Evolutionary conservation across 2,888 invertebrate species (phyloP), one percentile per base, ranked within the genome.

Genomic region (Dynastes grantii): DNA sequence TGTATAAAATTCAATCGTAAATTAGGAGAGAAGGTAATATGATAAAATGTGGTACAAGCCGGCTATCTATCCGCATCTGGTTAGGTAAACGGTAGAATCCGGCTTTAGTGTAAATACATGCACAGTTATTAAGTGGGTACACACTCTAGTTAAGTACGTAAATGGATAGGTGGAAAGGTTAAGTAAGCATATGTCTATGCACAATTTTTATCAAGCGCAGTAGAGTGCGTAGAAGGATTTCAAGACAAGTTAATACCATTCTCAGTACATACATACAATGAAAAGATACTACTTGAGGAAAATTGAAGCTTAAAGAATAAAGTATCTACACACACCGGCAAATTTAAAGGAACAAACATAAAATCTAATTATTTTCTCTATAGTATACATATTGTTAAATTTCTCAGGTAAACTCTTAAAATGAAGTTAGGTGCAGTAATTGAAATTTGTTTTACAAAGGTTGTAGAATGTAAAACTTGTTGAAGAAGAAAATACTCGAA

Each of bases 51-150:
- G 32, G 63, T 37, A 63, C 63, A n/a, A 55, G 32, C 63, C 27
- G 29, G 32, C 27, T 63, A 63, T 63, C 63, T 58, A 16, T 32
- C 32, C 37, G 29, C 32, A 63, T 29, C 27, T 63, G 13, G 63
- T 63, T 63, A 32, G 32, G 63, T 32, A 63, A 32, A 63, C 63
- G 63, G 37, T 63, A 29, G 63, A 63, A 63, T 63, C 63, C 32
- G 61, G 63, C 63, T 63, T 63, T 63, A 63, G 63, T 32, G 29
- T 29, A 32, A 63, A 11, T 32, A 32, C 6, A 22, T 58, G 22
- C 55, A 58, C 22, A 58, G 13, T 63, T 63, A 63, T 63, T 63
- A 63, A 63, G 63, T 63, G n/a, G 63, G 63, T 63, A 63, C 63
- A 32, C 29, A 63, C 29, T 37, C 63, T 29, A 9, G 63, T 63